Evolutionary conservation across 2,113 vertebrate genomes (phyloP).

Genomic region (Leucosticte australis): DNA sequence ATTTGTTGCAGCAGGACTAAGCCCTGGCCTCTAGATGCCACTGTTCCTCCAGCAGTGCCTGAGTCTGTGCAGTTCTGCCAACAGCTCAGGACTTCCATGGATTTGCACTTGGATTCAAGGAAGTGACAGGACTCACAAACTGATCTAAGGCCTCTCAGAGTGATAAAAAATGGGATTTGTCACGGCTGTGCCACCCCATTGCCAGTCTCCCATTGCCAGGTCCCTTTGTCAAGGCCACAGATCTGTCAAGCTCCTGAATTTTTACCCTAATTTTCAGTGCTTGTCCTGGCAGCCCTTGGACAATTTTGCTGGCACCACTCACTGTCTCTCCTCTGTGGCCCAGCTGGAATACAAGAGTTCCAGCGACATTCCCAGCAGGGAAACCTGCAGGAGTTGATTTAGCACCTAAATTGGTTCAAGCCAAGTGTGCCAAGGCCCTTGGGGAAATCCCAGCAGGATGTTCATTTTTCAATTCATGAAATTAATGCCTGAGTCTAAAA

Average conservation of each 20-base stretch:
- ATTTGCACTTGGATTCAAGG: background rate
- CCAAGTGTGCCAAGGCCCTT: background rate
- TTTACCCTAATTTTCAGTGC: background rate
- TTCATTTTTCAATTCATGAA: background rate
- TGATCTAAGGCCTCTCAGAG: background rate
- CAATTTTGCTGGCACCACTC: background rate
- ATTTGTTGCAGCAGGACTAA: background rate
- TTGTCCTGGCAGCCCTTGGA: background rate
- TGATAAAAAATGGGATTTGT: background rate
- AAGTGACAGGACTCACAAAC: background rate
- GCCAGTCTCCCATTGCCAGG: background rate
- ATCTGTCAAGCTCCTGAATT: background rate
- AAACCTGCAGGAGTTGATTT: background rate
- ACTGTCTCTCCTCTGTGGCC: background rate
- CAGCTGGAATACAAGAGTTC: background rate
- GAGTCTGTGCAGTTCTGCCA: background rate
- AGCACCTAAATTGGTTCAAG: background rate
- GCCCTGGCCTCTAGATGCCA: conserved; percentile 20
- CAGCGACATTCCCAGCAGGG: background rate
- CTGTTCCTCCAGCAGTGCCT: background rate
- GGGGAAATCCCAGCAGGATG: background rate
- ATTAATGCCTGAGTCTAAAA: background rate
- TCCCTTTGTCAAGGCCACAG: background rate
- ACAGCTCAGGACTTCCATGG: background rate
- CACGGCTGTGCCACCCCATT: fast-evolving